Evolutionary conservation across 2,888 invertebrate species (phyloP), one percentile per base, ranked within the genome.

Genomic region (Scaptomyza parva): DNA sequence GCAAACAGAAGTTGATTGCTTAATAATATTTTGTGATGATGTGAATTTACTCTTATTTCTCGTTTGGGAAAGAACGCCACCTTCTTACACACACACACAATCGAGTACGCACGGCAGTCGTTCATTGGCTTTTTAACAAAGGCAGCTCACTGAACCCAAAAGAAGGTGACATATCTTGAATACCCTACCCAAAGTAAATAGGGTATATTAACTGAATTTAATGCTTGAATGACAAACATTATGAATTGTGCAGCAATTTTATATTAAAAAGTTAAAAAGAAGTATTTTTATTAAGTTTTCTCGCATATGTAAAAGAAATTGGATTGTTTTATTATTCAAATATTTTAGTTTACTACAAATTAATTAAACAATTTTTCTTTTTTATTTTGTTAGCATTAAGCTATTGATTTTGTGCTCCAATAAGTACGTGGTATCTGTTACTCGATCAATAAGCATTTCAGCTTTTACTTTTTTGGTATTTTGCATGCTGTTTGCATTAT

Each of bases 11-110:
- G 85, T 85, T 87, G 87, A 87, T 88, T 87, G 88, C 88, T 87
- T 88, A 81, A 88, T 88, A 88, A 86, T 88, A 87, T 86, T 87
- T 86, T 86, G 86, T 86, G 87, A 87, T 87, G 87, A 87, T 87
- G 88, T 88, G 86, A 87, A 87, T 87, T 88, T 87, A 87, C 83
- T 86, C 88, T 87, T 87, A 87, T 87, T 85, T 82, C 83, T 86
- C 87, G 83, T 86, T 87, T 87, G 88, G 86, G 87, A 74, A 53
- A 47, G 52, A 48, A 41, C 35, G 41, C 28, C 52, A 50, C 30
- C n/a, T 28, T 17, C 45, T 7, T 28, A 14, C 22, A 41, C n/a
- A 44, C 11, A 45, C 18, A 37, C 20, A 22, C 17, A 43, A n/a
- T 7, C 12, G 11, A 11, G 22, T 60, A 52, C 47, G 43, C 26